phyloP scores from a whole-genome alignment of 1,140 invertebrate genomes.

The Popillia japonica region DNA sequence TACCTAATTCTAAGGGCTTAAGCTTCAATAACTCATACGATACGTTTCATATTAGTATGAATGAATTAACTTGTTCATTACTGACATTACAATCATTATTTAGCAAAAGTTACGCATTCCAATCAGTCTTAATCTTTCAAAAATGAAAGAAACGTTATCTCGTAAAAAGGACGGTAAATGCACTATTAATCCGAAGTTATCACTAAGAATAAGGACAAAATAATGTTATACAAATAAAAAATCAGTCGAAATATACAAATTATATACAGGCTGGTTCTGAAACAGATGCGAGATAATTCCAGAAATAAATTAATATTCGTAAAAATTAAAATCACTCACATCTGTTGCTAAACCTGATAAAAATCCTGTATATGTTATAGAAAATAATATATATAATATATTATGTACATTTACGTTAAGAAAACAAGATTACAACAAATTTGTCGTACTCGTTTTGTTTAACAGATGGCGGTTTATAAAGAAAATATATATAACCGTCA shows the following conservation, averaged over 20 bases:
- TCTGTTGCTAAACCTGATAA: background rate
- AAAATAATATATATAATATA: constrained; percentile 3
- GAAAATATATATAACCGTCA: constrained; percentile 10
- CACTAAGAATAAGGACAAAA: constrained; percentile 6
- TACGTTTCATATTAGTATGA: too few species aligned
- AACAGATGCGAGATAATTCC: background rate
- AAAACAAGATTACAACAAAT: background rate
- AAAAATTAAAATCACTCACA: background rate
- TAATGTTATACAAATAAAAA: background rate
- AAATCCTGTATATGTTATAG: constrained; percentile 1
- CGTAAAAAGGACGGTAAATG: constrained; percentile 22
- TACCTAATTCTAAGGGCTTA: too few species aligned
- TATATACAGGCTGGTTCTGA: background rate
- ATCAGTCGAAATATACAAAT: constrained; percentile 32
- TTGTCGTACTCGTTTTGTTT: background rate
- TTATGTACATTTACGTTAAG: background rate
- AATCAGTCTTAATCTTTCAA: constrained; percentile 3
- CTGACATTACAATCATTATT: too few species aligned
- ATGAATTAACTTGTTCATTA: too few species aligned
- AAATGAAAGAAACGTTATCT: constrained; percentile 9
- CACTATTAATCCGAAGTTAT: constrained; percentile 29
- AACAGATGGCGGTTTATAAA: constrained; percentile 7
- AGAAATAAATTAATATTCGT: too few species aligned
- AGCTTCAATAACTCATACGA: too few species aligned
- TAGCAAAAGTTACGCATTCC: too few species aligned